Percentiles rank a stretch among this genome's conserved stretches.
These are phyloP conservation scores for Timema podura DNA, from an alignment of 2,888 invertebrate genomes.

Conservation along the genomic window DNA sequence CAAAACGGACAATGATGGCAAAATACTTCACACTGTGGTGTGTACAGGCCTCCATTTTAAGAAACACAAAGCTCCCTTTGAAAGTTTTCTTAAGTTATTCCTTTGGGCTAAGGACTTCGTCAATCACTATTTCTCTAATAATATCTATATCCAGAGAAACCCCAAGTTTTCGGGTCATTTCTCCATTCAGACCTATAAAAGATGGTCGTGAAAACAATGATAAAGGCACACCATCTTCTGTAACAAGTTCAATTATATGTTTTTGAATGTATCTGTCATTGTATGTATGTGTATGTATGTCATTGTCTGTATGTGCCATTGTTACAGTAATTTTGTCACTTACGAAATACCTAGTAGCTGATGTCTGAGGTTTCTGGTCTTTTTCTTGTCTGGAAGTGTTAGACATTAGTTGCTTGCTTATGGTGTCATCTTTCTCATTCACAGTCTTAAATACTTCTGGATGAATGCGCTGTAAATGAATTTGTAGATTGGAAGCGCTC, in stretches of 20 bases:
- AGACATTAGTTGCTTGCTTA: no score
- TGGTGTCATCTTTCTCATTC: no score
- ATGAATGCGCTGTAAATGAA: background rate
- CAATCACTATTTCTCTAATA: background rate
- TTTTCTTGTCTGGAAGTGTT: no score
- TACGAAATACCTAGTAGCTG: background rate
- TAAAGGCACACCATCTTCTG: background rate
- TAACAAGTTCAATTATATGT: background rate
- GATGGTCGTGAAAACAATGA: background rate
- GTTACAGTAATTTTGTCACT: slow-evolving; percentile 5
- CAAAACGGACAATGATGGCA: background rate
- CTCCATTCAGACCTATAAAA: background rate
- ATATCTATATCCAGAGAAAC: background rate
- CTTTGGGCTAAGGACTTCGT: background rate
- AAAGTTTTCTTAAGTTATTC: background rate
- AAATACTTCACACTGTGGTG: background rate
- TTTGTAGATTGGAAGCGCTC: background rate
- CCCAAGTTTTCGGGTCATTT: background rate
- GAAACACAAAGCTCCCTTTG: background rate
- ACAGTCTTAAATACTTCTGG: background rate
- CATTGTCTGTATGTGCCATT: no score
- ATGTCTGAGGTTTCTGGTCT: background rate
- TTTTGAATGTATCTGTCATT: no score
- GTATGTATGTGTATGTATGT: no score
- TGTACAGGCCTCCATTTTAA: background rate